Base-by-base conservation (phyloP, 2,888 invertebrate species). In the Parnassius mnemosyne region DNA sequence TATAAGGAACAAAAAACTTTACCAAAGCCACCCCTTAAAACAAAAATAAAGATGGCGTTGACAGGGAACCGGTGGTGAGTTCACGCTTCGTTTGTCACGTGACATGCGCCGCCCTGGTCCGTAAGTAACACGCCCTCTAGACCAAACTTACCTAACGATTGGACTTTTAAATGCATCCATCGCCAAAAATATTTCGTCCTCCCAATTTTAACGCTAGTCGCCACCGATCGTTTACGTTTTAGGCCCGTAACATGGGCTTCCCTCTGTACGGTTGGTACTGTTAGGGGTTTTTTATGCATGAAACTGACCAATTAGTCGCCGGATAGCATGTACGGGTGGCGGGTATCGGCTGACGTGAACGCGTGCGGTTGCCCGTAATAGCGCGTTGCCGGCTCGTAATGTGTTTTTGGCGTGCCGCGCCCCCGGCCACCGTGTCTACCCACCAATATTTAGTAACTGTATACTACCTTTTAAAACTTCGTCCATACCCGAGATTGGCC, bases 401-500 rank as follows among this genome's bases (percentile, higher is more conserved):
- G 87, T 84, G 84, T 85, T 87, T 85, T 85, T 88, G 84, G 87
- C 89, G 88, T 89, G 89, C 84, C 84, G 84, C 83, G 81, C 84
- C 83, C 81, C 75, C 77, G 68, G 72, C 81, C 80, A 71, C 84
- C 83, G 84, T 85, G 85, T 84, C 85, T 84, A 78, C 87, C 81
- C 79, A 78, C 83, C 82, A 78, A 83, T 83, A 84, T 84, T 85
- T 81, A 80, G 79, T 79, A 80, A 80, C 81, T 77, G 80, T 84
- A 80, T 75, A 75, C 78, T 78, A 82, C 81, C 80, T 84, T 85
- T 84, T 79, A 82, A 84, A 85, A 81, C 77, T 80, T 79, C 79
- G 76, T 77, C 78, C 80, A 84, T 80, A 80, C 80, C 83, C 75
- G 79, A 85, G 83, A 84, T 84, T 84, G 83, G 80, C 70, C 76